Evolutionary conservation across 2,797 vertebrate species (phyloP), one percentile per base, ranked within the genome.

Genomic region (Heterohyrax brucei): DNA sequence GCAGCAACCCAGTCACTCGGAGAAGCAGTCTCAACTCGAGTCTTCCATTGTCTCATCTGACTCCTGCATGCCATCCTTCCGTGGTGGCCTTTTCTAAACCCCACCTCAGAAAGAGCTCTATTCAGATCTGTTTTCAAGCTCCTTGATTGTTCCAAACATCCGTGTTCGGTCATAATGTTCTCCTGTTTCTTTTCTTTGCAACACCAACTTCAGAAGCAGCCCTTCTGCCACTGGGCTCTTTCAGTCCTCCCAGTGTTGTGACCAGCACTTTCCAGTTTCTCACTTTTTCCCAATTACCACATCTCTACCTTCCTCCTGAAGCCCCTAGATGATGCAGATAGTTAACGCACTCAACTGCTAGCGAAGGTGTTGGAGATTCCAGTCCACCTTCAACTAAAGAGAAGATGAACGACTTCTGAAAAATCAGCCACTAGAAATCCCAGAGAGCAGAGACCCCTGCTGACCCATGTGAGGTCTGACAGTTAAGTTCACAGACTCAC

Each of bases 101-200:
- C 39, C 26, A 16, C 22, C 14, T n/a, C 30, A 28, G 53, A 46
- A 9, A 19, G 3, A 0, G 10, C 39, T 82, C 21, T 24, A 0
- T 8, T 12, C 39, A 30, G 9, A 18, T 3, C n/a, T 59, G 14
- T 4, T 22, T 48, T 64, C 28, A 22, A 3, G 16, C 5, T 46
- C 70, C 24, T 1, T 6, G 1, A 1, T 1, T 61, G 50, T 18
- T 33, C 30, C 21, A 5, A 19, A 5, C 1, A 1, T 26, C 12
- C 1, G 5, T 33, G 7, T 30, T 14, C 14, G 0, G 0, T 2
- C 50, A 16, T 46, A 10, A n/a, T 16, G 28, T 28, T 1, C 3
- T 1, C 0, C 10, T 28, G 13, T 10, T 1, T 12, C 8, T 10
- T 24, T 28, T 62, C 64, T 22, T 56, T 8, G 4, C 10, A 1